Conservation (phyloP, 2,797 vertebrate genomes). For the Saxicola maurus region DNA sequence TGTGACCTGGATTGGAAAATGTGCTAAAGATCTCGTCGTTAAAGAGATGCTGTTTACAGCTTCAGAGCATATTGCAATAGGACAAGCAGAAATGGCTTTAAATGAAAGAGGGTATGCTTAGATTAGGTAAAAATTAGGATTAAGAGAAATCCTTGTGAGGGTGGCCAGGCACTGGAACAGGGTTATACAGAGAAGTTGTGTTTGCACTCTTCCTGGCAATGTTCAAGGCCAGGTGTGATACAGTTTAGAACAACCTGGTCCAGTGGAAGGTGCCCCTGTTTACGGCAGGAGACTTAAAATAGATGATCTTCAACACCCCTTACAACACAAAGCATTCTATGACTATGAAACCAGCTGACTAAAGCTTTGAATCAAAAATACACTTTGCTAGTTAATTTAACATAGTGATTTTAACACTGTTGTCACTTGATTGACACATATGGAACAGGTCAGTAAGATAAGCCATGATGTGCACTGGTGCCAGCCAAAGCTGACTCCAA, state of each 20-base stretch:
- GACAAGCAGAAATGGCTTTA: background rate
- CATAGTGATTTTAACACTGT: background rate
- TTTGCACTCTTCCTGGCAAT: background rate
- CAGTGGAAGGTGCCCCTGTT: background rate
- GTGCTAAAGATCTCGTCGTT: background rate
- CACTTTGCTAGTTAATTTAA: background rate
- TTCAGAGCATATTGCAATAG: background rate
- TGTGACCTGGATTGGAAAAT: background rate
- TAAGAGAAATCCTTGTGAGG: background rate
- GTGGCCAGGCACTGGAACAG: background rate
- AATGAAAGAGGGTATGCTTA: background rate
- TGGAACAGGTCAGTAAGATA: constrained; percentile 26
- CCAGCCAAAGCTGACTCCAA: background rate
- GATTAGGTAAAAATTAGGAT: too few relatives aligned
- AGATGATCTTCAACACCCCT: background rate
- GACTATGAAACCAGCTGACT: background rate
- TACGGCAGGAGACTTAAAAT: background rate
- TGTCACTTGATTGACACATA: background rate
- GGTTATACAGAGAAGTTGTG: background rate
- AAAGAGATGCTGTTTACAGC: background rate
- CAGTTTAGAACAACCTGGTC: background rate
- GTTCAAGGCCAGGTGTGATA: background rate
- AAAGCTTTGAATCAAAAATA: background rate
- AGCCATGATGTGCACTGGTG: background rate
- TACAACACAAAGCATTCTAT: background rate